A percentile compares a stretch with the other conserved stretches of the same genome.
Conservation (phyloP, 2,113 vertebrate species). For the Riparia riparia region DNA sequence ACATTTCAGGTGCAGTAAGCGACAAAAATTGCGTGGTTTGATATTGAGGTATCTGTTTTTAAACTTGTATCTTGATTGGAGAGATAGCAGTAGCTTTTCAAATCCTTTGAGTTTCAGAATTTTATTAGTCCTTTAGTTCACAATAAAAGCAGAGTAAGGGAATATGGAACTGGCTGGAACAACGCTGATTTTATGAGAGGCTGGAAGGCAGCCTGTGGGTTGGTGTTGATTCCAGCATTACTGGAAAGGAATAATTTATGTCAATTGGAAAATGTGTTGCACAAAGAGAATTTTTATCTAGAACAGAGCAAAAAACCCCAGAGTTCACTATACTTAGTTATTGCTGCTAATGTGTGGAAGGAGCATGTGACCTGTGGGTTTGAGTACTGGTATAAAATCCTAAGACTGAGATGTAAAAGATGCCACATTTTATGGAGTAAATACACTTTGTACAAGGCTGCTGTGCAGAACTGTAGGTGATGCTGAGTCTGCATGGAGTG, state of each 20-base stretch:
- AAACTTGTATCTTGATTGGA: not conserved
- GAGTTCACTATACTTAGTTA: not conserved
- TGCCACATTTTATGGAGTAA: not conserved
- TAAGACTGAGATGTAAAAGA: not conserved
- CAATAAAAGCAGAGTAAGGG: not conserved
- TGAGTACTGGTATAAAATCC: not conserved
- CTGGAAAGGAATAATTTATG: not conserved
- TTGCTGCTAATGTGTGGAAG: not conserved
- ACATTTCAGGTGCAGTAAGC: not conserved
- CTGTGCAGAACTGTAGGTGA: not conserved
- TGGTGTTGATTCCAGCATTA: not conserved
- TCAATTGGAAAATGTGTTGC: not conserved
- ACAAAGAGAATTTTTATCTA: not conserved
- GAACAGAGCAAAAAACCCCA: not conserved
- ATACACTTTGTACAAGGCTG: not conserved
- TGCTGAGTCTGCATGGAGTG: not conserved
- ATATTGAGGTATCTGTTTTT: not conserved
- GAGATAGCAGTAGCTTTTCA: not conserved
- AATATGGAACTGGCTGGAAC: not conserved
- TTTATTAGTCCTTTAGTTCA: not conserved
- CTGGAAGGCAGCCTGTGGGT: not conserved
- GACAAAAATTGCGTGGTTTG: not conserved
- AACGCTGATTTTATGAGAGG: not conserved
- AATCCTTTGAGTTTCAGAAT: not conserved
- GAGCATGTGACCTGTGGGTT: not conserved